Conservation (phyloP, 2,888 invertebrate genomes). For the Tipula confusa region DNA sequence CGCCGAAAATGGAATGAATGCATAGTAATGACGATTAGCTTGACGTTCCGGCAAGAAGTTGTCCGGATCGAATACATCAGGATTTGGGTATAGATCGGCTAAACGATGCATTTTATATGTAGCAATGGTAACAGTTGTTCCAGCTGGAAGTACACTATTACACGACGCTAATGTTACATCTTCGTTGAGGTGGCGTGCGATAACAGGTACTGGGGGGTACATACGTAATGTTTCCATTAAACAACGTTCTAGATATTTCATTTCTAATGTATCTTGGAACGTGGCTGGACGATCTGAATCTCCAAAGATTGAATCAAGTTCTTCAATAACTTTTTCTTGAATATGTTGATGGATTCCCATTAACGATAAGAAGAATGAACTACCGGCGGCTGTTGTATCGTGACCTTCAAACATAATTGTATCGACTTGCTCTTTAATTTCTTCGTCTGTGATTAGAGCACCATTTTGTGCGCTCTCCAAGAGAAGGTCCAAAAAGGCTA, state of each 20-base stretch:
- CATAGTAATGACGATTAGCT: conserved; percentile 73
- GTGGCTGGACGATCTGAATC: conserved; percentile 71
- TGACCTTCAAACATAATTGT: conserved; percentile 87
- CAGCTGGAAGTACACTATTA: conserved; percentile 63
- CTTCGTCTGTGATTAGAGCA: conserved; percentile 65
- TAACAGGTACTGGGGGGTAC: conserved; percentile 74
- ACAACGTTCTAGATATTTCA: conserved; percentile 79
- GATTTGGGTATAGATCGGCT: conserved; percentile 68
- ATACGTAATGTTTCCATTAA: conserved; percentile 74
- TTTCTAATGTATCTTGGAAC: conserved; percentile 76
- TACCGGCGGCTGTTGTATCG: conserved; percentile 77
- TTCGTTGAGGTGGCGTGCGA: conserved; percentile 67
- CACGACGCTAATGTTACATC: conserved; percentile 67
- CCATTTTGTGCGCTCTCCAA: conserved; percentile 73
- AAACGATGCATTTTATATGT: conserved; percentile 68
- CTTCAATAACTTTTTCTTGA: conserved; percentile 67
- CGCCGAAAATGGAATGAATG: conserved; percentile 77
- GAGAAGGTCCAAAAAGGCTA: conserved; percentile 83
- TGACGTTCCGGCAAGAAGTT: conserved; percentile 78
- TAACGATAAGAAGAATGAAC: conserved; percentile 74
- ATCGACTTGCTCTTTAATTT: conserved; percentile 79
- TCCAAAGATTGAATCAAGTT: conserved; percentile 70
- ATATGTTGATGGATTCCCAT: conserved; percentile 71
- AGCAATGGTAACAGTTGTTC: conserved; percentile 63
- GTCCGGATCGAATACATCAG: conserved; percentile 74